Percentiles rank a stretch among this genome's conserved stretches.
Conservation (phyloP, 2,797 vertebrate species). For the Chloroceryle inda region DNA sequence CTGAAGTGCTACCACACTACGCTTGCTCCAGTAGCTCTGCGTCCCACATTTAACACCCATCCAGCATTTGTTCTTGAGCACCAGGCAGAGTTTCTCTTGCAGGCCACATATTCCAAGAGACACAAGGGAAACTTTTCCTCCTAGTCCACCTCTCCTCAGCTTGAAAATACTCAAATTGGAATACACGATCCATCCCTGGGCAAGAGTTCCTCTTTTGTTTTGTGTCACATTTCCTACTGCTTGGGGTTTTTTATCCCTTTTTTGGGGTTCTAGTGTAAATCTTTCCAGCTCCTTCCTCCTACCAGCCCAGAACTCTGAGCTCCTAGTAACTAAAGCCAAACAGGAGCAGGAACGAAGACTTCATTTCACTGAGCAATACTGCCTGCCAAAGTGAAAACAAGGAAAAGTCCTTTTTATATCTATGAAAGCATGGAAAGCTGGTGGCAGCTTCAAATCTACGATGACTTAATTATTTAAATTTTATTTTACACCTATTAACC, state of each 20-base stretch:
- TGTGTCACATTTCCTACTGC: neutral
- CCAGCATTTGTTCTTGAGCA: neutral
- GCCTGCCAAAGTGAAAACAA: neutral
- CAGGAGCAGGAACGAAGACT: neutral
- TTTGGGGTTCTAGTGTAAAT: neutral
- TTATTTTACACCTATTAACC: constrained; percentile 82
- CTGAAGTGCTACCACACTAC: neutral
- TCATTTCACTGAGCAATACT: neutral
- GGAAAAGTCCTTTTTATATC: constrained; percentile 19
- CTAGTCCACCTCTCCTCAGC: neutral
- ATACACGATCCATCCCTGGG: neutral
- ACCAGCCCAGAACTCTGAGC: neutral
- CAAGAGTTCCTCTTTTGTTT: neutral
- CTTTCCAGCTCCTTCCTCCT: neutral
- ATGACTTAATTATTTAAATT: constrained; percentile 66
- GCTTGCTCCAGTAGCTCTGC: neutral
- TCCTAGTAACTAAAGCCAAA: neutral
- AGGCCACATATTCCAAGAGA: neutral
- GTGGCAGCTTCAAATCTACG: constrained; percentile 24
- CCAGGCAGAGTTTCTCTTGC: neutral
- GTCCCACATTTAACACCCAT: neutral
- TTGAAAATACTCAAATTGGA: neutral
- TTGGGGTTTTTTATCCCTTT: fast-evolving
- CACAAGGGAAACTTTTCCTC: neutral
- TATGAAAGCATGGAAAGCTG: constrained; percentile 53